A percentile compares a stretch with the other conserved stretches of the same genome.
Evolutionary conservation across 1,140 invertebrate species (phyloP).

Genomic region (Drosophila serrata): DNA sequence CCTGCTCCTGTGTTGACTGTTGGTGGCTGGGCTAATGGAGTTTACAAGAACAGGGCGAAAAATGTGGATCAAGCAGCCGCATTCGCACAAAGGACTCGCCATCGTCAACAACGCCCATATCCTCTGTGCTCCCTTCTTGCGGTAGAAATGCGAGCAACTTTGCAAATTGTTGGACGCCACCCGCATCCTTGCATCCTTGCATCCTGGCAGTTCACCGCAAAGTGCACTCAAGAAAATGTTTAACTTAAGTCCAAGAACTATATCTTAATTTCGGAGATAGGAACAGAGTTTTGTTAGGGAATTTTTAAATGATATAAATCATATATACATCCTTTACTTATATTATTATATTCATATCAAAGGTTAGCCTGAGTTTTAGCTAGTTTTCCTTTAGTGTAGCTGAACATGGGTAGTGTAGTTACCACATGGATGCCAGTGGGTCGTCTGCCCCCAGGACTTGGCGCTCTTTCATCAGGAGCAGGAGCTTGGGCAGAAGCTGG

Average conservation of each 20-base stretch:
- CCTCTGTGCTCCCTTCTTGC: constrained; percentile 4
- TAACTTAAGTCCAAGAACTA: background rate
- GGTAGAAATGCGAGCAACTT: constrained; percentile 65
- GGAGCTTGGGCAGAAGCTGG: background rate
- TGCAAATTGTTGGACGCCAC: constrained; percentile 71
- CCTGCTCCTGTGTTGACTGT: constrained; percentile 30
- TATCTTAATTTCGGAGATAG: accelerated
- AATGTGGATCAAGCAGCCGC: constrained; percentile 72
- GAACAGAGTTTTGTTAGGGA: background rate
- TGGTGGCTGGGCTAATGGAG: constrained; percentile 70
- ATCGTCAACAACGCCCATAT: constrained; percentile 3
- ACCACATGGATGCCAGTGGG: constrained; percentile 48
- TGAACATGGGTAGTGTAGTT: background rate
- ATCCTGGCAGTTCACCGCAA: constrained; percentile 21
- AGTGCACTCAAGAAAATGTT: constrained; percentile 38
- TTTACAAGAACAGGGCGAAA: constrained; percentile 59
- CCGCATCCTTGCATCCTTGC: constrained; percentile 15
- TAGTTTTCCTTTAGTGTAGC: constrained; percentile 6
- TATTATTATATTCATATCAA: background rate
- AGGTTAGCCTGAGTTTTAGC: background rate
- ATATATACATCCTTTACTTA: background rate
- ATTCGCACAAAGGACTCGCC: constrained; percentile 59
- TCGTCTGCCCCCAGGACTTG: constrained; percentile 46
- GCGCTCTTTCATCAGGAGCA: constrained; percentile 46
- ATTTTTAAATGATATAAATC: too few relatives aligned